Base-by-base conservation (phyloP, 2,113 vertebrate genomes). In the Poeciliopsis occidentalis region DNA sequence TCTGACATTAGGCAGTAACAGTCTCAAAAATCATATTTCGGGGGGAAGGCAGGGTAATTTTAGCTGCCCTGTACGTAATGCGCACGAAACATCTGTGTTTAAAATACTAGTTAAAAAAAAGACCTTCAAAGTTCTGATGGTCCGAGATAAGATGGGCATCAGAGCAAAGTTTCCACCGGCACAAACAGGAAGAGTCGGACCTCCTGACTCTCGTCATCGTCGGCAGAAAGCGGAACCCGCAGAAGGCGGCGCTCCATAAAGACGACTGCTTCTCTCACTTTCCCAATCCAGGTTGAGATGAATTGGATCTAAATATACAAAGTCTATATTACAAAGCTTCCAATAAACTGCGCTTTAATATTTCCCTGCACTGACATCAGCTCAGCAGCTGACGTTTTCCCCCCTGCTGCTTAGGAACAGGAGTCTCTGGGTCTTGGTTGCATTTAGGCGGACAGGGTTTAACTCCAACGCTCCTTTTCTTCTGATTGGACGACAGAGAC, bases 1-100 rank as follows among this genome's bases (percentile, higher is more conserved):
- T 78, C 75, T 83, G 79, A 87, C 76, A 88, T 87, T 78, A 83
- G 81, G 84, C 91, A 87, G 88, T 91, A 90, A 91, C 88, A 93
- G 89, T 90, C 81, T 91, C 69, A 75, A 76, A 78, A 88, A 73
- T 63, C 84, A 79, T 69, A 66, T 61, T n/a, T 24, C 1, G 57
- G 22, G n/a, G n/a, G n/a, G 47, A 13, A 31, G 72, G 79, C 68
- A 39, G 41, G 44, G 10, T 73, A 73, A 84, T 81, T 76, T 87
- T 93, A 92, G 93, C 92, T 93, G 92, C 91, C 90, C 83, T 89
- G 73, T 67, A 87, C 61, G 44, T 79, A 66, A 78, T 64, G 86
- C 79, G 73, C 85, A 88, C 82, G 54, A 54, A 81, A 57, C 51
- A 57, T n/a, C 51, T 39, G 47, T 82, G 81, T 78, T 87, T 67